These are phyloP conservation scores for Hypomecis punctinalis DNA, from an alignment of 2,888 invertebrate genomes.

Conservation along the genomic window DNA sequence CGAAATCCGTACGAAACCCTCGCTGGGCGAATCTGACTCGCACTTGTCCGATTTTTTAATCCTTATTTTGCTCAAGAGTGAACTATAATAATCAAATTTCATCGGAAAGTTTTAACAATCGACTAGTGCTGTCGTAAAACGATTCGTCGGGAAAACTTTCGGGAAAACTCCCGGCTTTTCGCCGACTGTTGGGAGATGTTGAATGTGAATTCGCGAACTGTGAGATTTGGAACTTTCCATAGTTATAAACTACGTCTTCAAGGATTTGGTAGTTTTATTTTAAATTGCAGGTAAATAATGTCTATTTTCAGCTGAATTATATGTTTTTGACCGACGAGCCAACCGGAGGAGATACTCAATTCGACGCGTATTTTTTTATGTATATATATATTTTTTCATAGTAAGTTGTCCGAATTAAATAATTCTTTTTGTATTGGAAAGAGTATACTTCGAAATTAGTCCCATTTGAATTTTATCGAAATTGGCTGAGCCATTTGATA, in stretches of 20 bases:
- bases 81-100: conserved; percentile 44
- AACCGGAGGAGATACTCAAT: no score
- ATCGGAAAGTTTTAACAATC: conserved; percentile 43
- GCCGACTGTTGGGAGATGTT: conserved; percentile 25
- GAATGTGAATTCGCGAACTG: conserved; percentile 11
- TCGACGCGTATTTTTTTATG: no score
- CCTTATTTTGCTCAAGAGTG: conserved; percentile 4
- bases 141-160: conserved; percentile 20
- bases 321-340: no score
- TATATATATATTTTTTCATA: no score
- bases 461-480: no score
- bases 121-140: conserved; percentile 22
- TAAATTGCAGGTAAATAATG: background rate
- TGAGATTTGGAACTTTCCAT: conserved; percentile 26
- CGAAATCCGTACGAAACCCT: no score
- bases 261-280: conserved; percentile 4
- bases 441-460: no score
- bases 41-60: conserved; percentile 3
- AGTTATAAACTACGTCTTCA: conserved; percentile 17
- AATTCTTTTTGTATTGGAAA: no score
- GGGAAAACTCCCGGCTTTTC: conserved; percentile 21
- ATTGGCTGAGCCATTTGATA: no score
- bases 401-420: no score
- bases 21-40: no score
- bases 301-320: background rate